phyloP scores from a whole-genome alignment of 2,797 vertebrate species.

The Chanos chanos region DNA sequence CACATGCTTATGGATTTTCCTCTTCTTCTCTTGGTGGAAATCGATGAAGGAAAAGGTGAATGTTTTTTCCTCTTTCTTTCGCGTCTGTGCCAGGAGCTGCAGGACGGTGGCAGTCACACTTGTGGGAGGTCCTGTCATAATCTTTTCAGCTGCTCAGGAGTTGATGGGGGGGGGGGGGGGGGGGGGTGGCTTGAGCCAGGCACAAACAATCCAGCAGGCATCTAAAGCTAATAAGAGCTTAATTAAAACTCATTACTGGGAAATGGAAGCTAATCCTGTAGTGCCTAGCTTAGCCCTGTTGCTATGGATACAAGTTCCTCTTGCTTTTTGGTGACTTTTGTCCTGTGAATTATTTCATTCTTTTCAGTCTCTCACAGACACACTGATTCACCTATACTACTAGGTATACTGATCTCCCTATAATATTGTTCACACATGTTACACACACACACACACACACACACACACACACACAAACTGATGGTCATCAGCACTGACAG shows the following conservation, averaged over 20 bases:
- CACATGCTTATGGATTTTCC: conserved; percentile 38
- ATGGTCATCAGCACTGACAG: too few relatives aligned
- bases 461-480: too few relatives aligned
- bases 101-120: too few relatives aligned
- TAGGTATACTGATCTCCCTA: too few relatives aligned
- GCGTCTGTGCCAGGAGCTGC: too few relatives aligned
- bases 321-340: conserved; percentile 22
- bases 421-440: too few relatives aligned
- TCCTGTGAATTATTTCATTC: conserved; percentile 16
- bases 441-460: too few relatives aligned
- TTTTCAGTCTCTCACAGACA: neutral
- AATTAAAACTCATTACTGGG: conserved; percentile 64
- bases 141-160: too few relatives aligned
- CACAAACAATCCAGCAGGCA: conserved; percentile 53
- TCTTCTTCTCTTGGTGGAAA: conserved; percentile 38
- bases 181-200: too few relatives aligned
- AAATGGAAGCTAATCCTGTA: conserved; percentile 52
- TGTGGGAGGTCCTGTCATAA: too few relatives aligned
- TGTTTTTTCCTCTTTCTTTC: neutral
- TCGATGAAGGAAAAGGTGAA: conserved; percentile 34
- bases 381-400: too few relatives aligned
- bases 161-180: too few relatives aligned
- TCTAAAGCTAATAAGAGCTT: conserved; percentile 64
- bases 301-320: conserved; percentile 45
- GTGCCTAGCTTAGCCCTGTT: conserved; percentile 37